Evolutionary conservation across 2,888 invertebrate genomes (phyloP).

Genomic region (Stramonita haemastoma): DNA sequence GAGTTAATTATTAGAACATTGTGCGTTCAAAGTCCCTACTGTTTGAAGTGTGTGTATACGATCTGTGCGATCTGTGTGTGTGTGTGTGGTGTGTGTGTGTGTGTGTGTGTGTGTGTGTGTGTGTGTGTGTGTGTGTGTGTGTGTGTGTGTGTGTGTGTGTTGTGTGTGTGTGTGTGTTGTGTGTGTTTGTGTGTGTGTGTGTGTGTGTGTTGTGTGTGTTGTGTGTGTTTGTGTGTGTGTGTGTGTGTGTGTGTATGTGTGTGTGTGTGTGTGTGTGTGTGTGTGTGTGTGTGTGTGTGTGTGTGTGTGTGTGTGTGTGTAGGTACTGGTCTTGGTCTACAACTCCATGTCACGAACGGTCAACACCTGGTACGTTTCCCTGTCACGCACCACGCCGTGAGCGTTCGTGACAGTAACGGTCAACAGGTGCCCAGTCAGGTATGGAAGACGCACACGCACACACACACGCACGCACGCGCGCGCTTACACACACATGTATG

Average conservation of each 20-base stretch:
- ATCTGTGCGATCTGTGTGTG: too few species aligned
- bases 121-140: too few species aligned
- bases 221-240: constrained; percentile 36
- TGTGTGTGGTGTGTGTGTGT: too few species aligned
- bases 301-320: constrained; percentile 25
- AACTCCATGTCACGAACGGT: constrained; percentile 86
- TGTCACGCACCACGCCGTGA: constrained; percentile 79
- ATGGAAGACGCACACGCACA: neutral
- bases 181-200: too few species aligned
- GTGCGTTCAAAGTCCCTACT: too few species aligned
- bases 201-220: too few species aligned
- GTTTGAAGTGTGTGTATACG: too few species aligned
- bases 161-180: too few species aligned
- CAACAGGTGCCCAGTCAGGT: constrained; percentile 66
- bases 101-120: too few species aligned
- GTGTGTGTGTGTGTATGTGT: constrained; percentile 1
- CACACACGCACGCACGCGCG: constrained; percentile 32
- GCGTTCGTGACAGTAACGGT: constrained; percentile 83
- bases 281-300: constrained; percentile 12
- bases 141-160: too few species aligned
- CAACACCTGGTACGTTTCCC: constrained; percentile 80
- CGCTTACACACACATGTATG: neutral
- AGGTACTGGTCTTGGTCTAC: constrained; percentile 87
- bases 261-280: constrained; percentile 16
- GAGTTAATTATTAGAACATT: too few species aligned